phyloP scores from a whole-genome alignment of 2,797 vertebrate species.

The Gymnoscopelus braueri region DNA sequence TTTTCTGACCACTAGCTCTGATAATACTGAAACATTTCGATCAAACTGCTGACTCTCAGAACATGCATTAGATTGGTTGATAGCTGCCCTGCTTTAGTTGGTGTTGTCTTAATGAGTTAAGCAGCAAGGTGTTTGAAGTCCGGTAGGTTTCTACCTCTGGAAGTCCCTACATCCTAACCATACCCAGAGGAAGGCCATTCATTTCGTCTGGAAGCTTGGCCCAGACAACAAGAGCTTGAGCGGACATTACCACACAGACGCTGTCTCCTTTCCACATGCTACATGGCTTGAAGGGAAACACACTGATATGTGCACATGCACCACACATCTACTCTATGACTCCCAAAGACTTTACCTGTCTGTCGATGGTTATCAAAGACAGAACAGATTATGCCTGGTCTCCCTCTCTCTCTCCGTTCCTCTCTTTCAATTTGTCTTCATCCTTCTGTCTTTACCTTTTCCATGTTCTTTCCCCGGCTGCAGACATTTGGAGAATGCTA shows the following conservation, averaged over 20 bases:
- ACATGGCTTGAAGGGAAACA: slow-evolving; percentile 57
- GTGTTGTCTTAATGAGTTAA: slow-evolving; percentile 66
- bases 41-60: background rate
- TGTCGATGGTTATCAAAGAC: slow-evolving; percentile 69
- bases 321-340: slow-evolving; percentile 53
- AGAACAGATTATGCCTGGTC: slow-evolving; percentile 51
- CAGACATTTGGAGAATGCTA: too few species aligned
- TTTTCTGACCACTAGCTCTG: background rate
- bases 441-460: background rate
- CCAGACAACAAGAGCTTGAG: slow-evolving; percentile 55
- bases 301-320: slow-evolving; percentile 5
- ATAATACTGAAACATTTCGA: slow-evolving; percentile 5
- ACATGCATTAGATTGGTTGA: slow-evolving; percentile 47
- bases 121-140: slow-evolving; percentile 66
- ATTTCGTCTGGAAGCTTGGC: slow-evolving; percentile 70
- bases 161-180: slow-evolving; percentile 68
- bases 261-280: slow-evolving; percentile 67
- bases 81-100: slow-evolving; percentile 46
- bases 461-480: too few species aligned
- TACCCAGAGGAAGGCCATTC: slow-evolving; percentile 74
- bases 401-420: slow-evolving; percentile 14
- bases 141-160: slow-evolving; percentile 52
- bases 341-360: slow-evolving; percentile 56
- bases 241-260: slow-evolving; percentile 63
- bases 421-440: slow-evolving; percentile 4